Conservation (phyloP, 2,797 vertebrate species). For the Xenops minutus region DNA sequence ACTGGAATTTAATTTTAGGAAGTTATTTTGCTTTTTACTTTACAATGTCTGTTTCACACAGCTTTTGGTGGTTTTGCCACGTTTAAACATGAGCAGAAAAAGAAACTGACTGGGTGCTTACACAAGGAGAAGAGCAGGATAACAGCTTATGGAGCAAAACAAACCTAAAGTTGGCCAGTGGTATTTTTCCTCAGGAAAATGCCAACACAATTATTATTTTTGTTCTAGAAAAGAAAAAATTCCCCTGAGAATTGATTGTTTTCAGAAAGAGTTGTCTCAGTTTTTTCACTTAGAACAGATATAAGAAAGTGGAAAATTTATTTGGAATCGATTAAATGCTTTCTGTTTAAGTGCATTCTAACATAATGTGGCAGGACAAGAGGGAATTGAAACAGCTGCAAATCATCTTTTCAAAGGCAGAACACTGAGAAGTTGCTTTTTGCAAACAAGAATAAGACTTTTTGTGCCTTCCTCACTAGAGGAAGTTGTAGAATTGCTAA, state of each 20-base stretch:
- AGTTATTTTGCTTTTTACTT: background rate
- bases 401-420: background rate
- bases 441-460: background rate
- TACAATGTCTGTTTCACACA: background rate
- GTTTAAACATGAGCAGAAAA: background rate
- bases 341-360: background rate
- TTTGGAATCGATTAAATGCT: background rate
- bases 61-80: background rate
- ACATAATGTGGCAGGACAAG: background rate
- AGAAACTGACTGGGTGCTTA: background rate
- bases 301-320: background rate
- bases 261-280: background rate
- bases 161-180: background rate
- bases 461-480: background rate
- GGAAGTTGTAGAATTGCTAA: background rate
- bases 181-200: background rate
- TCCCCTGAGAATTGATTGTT: background rate
- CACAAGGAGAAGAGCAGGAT: background rate
- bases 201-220: background rate
- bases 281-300: background rate
- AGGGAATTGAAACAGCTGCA: background rate
- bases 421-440: background rate
- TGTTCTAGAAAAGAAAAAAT: background rate
- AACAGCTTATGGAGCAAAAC: background rate
- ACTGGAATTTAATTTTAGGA: background rate